phyloP scores from a whole-genome alignment of 2,888 invertebrate species.

The Cephus spinipes region DNA sequence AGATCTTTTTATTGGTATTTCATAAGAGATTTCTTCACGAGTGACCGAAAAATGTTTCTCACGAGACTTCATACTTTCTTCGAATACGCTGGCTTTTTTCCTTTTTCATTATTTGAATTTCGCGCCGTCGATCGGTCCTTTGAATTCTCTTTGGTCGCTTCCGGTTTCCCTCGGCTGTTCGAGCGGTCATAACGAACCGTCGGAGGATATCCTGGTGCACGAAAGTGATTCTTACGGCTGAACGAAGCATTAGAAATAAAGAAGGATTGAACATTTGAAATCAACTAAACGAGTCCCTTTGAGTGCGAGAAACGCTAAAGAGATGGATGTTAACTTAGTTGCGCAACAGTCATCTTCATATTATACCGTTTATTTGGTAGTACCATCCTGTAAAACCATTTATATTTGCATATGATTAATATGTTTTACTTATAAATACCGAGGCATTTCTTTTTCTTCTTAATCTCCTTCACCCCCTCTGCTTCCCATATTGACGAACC shows the following conservation, averaged over 20 bases:
- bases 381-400: slow-evolving; percentile 62
- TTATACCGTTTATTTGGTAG: slow-evolving; percentile 60
- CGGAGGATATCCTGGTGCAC: neutral
- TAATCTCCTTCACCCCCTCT: slow-evolving; percentile 4
- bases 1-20: neutral
- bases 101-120: neutral
- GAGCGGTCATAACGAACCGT: slow-evolving; percentile 32
- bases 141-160: neutral
- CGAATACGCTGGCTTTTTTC: neutral
- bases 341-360: slow-evolving; percentile 54
- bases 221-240: neutral
- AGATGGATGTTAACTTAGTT: slow-evolving; percentile 4
- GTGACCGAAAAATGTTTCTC: neutral
- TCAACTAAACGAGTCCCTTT: neutral
- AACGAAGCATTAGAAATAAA: neutral
- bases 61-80: neutral
- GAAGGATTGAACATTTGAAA: neutral
- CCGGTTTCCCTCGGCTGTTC: slow-evolving; percentile 32
- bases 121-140: neutral
- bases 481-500: neutral
- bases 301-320: neutral
- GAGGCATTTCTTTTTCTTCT: neutral
- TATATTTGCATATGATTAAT: slow-evolving; percentile 64
- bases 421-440: slow-evolving; percentile 61
- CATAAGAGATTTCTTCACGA: neutral